Evolutionary conservation across 2,888 invertebrate genomes (phyloP), one percentile per base, ranked within the genome.

Genomic region (Perizoma flavofasciatum): DNA sequence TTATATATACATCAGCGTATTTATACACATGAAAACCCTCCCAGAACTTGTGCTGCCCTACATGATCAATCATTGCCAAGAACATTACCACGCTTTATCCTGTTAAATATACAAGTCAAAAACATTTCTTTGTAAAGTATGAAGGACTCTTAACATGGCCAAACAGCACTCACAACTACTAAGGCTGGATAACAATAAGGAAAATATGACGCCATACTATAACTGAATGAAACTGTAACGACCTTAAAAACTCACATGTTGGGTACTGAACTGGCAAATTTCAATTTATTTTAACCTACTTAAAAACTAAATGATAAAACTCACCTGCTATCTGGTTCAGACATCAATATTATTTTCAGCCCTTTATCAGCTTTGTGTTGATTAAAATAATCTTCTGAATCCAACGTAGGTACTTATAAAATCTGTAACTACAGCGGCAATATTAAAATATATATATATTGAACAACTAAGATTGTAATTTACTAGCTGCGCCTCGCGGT

Each of bases 51-150:
- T 22, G 22, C 22, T 22, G 22, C 22, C 22, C 22, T 22, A 22
- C 22, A 22, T 22, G 22, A 22, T 3, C 22, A 22, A 22, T 22
- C 1, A 22, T 22, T 22, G 22, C 22, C 22, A 22, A 22, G 22
- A 22, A 22, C 22, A n/a, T 5, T 41, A 22, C 44, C 22, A 44
- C 7, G 4, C 39, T 47, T 46, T 55, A 55, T 51, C 48, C 51
- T 60, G 51, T 55, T 55, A 34, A 55, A 44, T 35, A 52, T 34
- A n/a, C 32, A 22, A 22, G 55, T 52, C 55, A 51, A 52, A 48
- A 52, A 32, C 40, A 45, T 52, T 60, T 52, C 44, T 51, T 55
- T 52, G 55, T 60, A 52, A 55, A 48, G 32, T 52, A 52, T 48
- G 55, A 55, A 60, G 55, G 52, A 60, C 50, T 41, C 34, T 37